Conservation (phyloP, 2,113 vertebrate genomes). For the Atherinomorus stipes region DNA sequence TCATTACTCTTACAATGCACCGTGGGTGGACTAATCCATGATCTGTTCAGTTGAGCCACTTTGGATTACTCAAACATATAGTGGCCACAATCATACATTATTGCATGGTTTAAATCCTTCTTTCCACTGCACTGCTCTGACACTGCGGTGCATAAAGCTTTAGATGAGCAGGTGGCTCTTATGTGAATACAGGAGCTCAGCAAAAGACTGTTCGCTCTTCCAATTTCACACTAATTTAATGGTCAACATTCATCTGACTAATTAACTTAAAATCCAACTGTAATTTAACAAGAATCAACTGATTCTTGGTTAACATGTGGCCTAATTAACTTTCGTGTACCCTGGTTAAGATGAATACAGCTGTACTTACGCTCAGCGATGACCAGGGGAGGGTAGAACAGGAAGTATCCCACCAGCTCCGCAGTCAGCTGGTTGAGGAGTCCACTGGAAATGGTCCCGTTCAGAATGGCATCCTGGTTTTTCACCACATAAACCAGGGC, state of each 20-base stretch:
- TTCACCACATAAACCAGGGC: slow-evolving; percentile 92
- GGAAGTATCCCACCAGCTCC: slow-evolving; percentile 96
- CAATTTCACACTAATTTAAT: no score
- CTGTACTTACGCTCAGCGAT: slow-evolving; percentile 95
- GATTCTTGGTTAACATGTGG: background rate
- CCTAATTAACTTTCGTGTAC: background rate
- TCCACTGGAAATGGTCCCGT: slow-evolving; percentile 91
- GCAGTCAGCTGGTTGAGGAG: slow-evolving; percentile 95
- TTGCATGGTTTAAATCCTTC: no score
- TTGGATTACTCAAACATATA: no score
- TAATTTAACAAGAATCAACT: background rate
- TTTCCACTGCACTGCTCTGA: background rate
- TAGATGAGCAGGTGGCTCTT: background rate
- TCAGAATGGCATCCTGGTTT: slow-evolving; percentile 89
- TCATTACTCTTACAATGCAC: no score
- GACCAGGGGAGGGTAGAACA: slow-evolving; percentile 93
- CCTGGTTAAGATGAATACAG: background rate
- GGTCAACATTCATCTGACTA: background rate
- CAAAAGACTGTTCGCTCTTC: background rate
- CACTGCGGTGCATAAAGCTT: background rate
- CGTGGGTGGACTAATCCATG: no score
- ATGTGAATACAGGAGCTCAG: background rate
- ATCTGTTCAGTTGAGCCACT: no score
- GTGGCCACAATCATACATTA: no score
- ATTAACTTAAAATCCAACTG: background rate